These are phyloP conservation scores for Trachelus troglodyta DNA, from an alignment of 2,888 invertebrate genomes.

Conservation along the genomic window DNA sequence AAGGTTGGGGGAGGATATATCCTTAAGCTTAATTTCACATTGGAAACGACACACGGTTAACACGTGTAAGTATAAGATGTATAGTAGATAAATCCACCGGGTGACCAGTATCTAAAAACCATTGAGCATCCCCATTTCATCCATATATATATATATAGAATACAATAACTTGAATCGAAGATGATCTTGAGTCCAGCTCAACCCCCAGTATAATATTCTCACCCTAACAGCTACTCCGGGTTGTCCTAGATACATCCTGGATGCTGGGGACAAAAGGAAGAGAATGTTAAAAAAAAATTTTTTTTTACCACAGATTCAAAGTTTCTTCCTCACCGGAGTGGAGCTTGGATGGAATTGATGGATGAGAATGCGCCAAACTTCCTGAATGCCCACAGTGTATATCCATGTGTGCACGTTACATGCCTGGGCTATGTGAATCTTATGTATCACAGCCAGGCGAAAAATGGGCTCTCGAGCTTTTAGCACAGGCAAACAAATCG, in stretches of 20 bases:
- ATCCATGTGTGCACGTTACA: background rate
- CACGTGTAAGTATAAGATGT: background rate
- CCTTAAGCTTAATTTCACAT: slow-evolving; percentile 46
- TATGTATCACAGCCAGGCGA: background rate
- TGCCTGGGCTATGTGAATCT: background rate
- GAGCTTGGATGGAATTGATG: background rate
- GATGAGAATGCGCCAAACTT: background rate
- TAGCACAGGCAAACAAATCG: slow-evolving; percentile 48
- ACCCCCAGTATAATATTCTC: background rate
- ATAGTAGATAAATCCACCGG: background rate
- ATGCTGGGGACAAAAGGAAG: background rate
- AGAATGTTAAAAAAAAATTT: background rate
- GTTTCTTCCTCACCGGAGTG: slow-evolving; percentile 18
- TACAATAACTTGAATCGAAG: background rate
- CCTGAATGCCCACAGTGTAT: background rate
- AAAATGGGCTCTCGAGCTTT: slow-evolving; percentile 39
- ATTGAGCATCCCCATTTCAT: background rate
- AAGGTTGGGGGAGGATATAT: slow-evolving; percentile 32
- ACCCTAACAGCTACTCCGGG: background rate
- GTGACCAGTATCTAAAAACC: slow-evolving; percentile 25
- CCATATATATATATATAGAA: background rate
- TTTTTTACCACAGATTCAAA: background rate
- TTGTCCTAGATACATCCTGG: background rate
- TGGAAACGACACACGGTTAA: slow-evolving; percentile 13
- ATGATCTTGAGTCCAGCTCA: background rate